Evolutionary conservation across 2,797 vertebrate genomes (phyloP).

Genomic region (Falco rusticolus): DNA sequence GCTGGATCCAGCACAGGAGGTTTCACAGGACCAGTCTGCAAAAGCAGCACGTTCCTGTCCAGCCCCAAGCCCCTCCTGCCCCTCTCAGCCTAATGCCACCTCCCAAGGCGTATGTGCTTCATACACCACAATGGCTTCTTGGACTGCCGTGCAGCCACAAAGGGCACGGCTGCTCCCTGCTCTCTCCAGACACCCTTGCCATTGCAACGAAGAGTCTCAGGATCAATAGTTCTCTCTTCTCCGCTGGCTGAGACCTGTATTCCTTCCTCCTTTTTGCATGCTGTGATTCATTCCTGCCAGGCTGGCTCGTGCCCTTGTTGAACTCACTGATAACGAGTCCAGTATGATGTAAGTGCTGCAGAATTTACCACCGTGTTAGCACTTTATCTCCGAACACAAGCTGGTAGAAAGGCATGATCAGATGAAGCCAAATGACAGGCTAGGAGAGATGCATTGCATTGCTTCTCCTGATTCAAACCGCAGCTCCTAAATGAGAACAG

Average conservation of each 20-base stretch:
- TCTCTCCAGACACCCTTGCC: background rate
- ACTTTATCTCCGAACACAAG: background rate
- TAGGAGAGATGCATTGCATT: background rate
- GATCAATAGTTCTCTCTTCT: background rate
- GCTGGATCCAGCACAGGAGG: background rate
- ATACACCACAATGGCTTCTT: background rate
- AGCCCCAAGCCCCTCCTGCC: background rate
- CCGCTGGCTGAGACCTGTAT: background rate
- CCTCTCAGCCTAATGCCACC: background rate
- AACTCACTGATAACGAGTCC: background rate
- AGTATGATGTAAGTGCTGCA: background rate
- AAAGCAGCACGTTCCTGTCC: background rate
- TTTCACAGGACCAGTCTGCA: background rate
- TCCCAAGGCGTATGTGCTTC: background rate
- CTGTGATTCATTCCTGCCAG: constrained; percentile 8
- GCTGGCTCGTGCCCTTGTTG: background rate
- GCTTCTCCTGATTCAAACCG: background rate
- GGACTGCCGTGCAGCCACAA: background rate
- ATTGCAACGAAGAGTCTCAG: background rate
- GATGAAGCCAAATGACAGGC: background rate
- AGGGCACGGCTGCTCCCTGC: background rate
- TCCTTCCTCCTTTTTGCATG: background rate
- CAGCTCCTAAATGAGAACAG: background rate
- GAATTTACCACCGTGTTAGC: background rate
- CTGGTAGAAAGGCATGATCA: background rate